Percentiles rank a stretch among this genome's conserved stretches.
Evolutionary conservation across 2,888 invertebrate genomes (phyloP).

Genomic region (Loripinus fragilis): DNA sequence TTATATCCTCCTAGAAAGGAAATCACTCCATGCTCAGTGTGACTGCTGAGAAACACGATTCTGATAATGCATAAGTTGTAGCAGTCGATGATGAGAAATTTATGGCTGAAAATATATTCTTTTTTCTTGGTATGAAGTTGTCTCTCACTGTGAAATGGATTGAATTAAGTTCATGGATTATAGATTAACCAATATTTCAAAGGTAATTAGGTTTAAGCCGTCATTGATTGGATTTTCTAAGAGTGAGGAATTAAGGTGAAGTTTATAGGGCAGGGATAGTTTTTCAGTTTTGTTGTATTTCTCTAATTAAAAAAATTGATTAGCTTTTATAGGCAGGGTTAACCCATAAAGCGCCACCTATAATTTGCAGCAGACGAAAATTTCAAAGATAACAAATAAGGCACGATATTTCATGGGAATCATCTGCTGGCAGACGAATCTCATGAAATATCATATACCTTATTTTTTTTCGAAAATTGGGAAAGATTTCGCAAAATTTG

Average conservation of each 20-base stretch:
- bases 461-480: too few relatives aligned
- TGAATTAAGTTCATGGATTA: constrained; percentile 3
- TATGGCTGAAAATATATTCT: not conserved
- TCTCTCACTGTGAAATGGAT: not conserved
- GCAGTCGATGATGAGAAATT: not conserved
- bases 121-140: not conserved
- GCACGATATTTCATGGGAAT: too few relatives aligned
- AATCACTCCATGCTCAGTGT: too few relatives aligned
- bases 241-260: not conserved
- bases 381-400: too few relatives aligned
- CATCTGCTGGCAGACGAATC: too few relatives aligned
- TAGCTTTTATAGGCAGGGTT: too few relatives aligned
- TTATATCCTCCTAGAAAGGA: too few relatives aligned
- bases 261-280: constrained; percentile 2
- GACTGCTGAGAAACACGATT: too few relatives aligned
- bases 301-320: constrained; percentile 8
- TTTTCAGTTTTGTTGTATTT: not conserved
- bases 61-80: not conserved
- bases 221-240: not conserved
- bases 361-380: not conserved
- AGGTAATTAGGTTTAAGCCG: not conserved
- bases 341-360: not conserved
- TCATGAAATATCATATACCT: too few relatives aligned
- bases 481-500: too few relatives aligned
- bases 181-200: not conserved